phyloP scores from a whole-genome alignment of 2,797 vertebrate genomes.

The Threskiornis aethiopicus region DNA sequence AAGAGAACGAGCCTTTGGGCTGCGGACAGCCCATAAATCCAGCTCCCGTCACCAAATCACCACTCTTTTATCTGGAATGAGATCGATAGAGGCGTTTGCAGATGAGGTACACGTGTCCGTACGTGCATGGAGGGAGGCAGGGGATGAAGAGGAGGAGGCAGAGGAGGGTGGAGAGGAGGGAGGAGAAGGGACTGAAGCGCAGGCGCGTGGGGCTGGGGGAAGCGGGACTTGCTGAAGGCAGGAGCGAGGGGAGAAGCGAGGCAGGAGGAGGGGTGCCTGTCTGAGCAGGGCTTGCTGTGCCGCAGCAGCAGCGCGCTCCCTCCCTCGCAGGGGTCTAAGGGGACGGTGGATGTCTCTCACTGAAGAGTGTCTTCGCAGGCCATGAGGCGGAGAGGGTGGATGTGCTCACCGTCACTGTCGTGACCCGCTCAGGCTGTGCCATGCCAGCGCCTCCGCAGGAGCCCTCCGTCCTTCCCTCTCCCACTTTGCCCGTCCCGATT shows the following conservation, averaged over 20 bases:
- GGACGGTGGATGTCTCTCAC: rapidly evolving
- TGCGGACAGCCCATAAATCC: conserved; percentile 43
- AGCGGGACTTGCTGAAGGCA: neutral
- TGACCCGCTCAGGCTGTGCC: neutral
- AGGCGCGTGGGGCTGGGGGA: rapidly evolving
- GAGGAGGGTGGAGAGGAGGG: neutral
- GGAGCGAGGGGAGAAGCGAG: neutral
- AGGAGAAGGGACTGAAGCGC: neutral
- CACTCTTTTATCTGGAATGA: neutral
- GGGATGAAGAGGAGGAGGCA: neutral
- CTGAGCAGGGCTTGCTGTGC: neutral
- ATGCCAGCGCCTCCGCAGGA: rapidly evolving
- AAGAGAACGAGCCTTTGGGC: neutral
- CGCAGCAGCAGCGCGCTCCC: neutral
- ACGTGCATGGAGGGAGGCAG: neutral
- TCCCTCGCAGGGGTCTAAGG: rapidly evolving
- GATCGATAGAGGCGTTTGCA: neutral
- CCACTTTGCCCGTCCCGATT: rapidly evolving
- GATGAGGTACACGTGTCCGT: neutral
- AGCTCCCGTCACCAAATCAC: neutral
- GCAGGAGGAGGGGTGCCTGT: neutral
- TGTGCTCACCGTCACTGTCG: rapidly evolving
- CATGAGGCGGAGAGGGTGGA: rapidly evolving
- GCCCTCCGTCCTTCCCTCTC: neutral
- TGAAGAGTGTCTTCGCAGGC: rapidly evolving